These are phyloP conservation scores for Mus spretus DNA, from an alignment of 2,797 vertebrate genomes.

Conservation along the genomic window DNA sequence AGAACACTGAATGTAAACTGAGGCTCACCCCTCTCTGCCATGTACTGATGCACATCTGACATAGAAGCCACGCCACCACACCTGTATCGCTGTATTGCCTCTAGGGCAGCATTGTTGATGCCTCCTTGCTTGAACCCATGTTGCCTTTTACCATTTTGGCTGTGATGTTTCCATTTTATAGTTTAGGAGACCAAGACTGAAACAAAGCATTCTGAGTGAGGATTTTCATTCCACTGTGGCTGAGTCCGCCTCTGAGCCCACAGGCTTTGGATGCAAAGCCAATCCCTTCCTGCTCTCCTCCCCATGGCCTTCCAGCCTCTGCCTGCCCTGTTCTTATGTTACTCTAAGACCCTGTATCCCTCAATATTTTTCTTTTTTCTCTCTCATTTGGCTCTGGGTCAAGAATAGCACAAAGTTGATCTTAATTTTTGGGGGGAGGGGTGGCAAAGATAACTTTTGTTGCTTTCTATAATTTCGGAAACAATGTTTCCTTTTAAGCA, in stretches of 20 bases:
- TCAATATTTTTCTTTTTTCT: background rate
- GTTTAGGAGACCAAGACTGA: background rate
- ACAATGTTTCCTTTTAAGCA: constrained; percentile 36
- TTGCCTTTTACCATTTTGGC: background rate
- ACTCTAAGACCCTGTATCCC: background rate
- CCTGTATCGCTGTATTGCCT: background rate
- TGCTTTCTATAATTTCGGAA: constrained; percentile 30
- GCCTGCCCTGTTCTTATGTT: background rate
- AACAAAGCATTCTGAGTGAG: background rate
- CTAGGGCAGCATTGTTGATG: background rate
- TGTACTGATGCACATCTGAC: background rate
- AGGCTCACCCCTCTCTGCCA: background rate
- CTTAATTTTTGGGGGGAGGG: background rate
- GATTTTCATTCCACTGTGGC: background rate
- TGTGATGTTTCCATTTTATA: background rate
- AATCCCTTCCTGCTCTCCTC: background rate
- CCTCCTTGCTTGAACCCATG: background rate
- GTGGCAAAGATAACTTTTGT: background rate
- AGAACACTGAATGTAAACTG: background rate
- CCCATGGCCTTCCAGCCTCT: accelerated
- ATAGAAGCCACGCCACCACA: background rate
- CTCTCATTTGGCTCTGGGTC: constrained; percentile 12
- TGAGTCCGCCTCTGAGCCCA: background rate
- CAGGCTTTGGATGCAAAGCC: background rate
- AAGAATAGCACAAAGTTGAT: constrained; percentile 16